Evolutionary conservation across 1,140 invertebrate species (phyloP).

Genomic region (Mamestra configurata): DNA sequence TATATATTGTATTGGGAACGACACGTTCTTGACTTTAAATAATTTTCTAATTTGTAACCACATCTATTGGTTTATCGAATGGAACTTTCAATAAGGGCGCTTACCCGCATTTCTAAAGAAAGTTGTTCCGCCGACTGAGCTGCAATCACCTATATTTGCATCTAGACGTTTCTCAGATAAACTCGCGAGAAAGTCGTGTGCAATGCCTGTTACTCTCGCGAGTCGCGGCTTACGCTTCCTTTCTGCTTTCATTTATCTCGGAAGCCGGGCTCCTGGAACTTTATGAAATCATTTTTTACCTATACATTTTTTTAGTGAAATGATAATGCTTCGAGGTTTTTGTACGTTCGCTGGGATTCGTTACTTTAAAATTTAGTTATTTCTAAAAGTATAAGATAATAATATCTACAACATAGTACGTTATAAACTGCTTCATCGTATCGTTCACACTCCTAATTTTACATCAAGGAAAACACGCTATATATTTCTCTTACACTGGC

Average conservation of each 20-base stretch:
- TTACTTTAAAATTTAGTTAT: too few relatives aligned
- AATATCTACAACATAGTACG: too few relatives aligned
- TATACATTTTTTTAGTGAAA: too few relatives aligned
- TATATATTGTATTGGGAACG: not conserved
- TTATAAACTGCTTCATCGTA: too few relatives aligned
- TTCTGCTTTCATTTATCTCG: slow-evolving; percentile 19
- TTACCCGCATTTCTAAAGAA: slow-evolving; percentile 51
- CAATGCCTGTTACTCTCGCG: slow-evolving; percentile 30
- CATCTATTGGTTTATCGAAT: not conserved
- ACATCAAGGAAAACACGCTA: too few relatives aligned
- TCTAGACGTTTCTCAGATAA: slow-evolving; percentile 44
- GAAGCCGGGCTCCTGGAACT: not conserved
- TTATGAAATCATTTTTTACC: not conserved
- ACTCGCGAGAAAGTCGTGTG: slow-evolving; percentile 47
- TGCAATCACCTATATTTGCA: slow-evolving; percentile 48
- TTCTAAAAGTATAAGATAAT: too few relatives aligned
- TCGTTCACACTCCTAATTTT: too few relatives aligned
- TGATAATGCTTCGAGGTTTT: not conserved
- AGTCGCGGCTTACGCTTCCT: slow-evolving; percentile 2
- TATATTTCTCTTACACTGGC: too few relatives aligned
- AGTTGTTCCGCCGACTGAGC: slow-evolving; percentile 38
- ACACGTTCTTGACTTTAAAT: slow-evolving; percentile 13
- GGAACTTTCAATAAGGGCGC: slow-evolving; percentile 47
- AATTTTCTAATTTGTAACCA: slow-evolving; percentile 21
- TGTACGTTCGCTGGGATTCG: too few relatives aligned